These are phyloP conservation scores for Clitarchus hookeri DNA, from an alignment of 2,888 invertebrate genomes.

Conservation along the genomic window DNA sequence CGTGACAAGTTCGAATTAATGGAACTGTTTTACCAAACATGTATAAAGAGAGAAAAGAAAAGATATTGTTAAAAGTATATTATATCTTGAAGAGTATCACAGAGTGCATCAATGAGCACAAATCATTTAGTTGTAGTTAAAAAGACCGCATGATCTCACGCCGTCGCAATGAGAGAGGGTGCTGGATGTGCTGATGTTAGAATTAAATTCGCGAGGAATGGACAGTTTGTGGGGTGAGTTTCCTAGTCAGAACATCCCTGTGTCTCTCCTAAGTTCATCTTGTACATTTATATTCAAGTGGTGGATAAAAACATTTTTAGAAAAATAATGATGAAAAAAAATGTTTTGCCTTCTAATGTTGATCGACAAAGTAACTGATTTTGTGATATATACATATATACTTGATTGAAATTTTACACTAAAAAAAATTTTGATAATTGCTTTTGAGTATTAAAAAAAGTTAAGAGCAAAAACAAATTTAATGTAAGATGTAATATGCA, in stretches of 20 bases:
- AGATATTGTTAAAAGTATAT: slow-evolving; percentile 37
- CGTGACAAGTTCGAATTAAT: slow-evolving; percentile 20
- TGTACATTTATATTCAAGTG: slow-evolving; percentile 33
- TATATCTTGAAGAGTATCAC: slow-evolving; percentile 37
- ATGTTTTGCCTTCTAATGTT: slow-evolving; percentile 41
- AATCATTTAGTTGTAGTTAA: slow-evolving; percentile 36
- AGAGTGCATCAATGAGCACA: slow-evolving; percentile 38
- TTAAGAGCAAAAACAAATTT: slow-evolving; percentile 20
- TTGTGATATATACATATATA: slow-evolving; percentile 41
- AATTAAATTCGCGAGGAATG: slow-evolving; percentile 8
- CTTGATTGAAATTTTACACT: slow-evolving; percentile 44
- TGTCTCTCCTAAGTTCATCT: slow-evolving; percentile 36
- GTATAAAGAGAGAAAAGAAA: slow-evolving; percentile 33
- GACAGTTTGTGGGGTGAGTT: slow-evolving; percentile 34
- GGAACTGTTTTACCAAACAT: slow-evolving; percentile 28
- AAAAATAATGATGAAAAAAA: slow-evolving; percentile 30
- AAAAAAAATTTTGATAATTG: slow-evolving; percentile 43
- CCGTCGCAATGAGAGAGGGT: slow-evolving; percentile 28
- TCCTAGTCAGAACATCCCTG: slow-evolving; percentile 39
- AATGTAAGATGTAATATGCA: slow-evolving; percentile 11
- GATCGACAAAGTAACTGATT: slow-evolving; percentile 44
- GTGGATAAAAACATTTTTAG: slow-evolving; percentile 32
- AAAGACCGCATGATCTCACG: slow-evolving; percentile 35
- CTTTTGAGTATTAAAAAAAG: slow-evolving; percentile 38
- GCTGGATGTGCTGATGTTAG: slow-evolving; percentile 3